Evolutionary conservation across 2,888 invertebrate genomes (phyloP).

Genomic region (Arrhopalites spinosus): DNA sequence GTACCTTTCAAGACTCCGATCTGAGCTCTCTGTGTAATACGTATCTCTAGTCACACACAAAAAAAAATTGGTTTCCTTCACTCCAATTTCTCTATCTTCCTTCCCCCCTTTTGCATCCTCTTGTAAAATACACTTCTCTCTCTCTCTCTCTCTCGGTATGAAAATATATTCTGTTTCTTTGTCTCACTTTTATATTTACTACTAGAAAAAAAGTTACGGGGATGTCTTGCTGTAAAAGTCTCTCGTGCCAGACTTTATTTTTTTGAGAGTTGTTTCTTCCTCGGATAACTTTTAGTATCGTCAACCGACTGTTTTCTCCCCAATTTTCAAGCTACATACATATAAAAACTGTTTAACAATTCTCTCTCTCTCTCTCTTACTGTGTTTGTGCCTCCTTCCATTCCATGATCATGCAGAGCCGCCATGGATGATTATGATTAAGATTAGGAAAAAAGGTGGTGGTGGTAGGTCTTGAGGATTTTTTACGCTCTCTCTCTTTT

Average conservation of each 20-base stretch:
- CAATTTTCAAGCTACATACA: slow-evolving; percentile 9
- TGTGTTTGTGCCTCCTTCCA: no score
- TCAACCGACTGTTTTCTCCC: slow-evolving; percentile 22
- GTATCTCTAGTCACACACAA: background rate
- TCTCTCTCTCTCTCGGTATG: background rate
- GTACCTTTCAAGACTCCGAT: slow-evolving; percentile 6
- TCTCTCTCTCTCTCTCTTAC: background rate
- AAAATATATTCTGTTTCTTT: background rate
- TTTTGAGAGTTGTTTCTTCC: background rate
- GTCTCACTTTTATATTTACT: slow-evolving; percentile 17
- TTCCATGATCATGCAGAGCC: no score
- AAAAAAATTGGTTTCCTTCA: background rate
- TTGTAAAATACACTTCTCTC: no score
- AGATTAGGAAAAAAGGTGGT: background rate
- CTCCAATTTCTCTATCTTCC: background rate
- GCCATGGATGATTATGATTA: background rate
- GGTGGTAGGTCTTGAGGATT: background rate
- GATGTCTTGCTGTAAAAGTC: slow-evolving; percentile 1
- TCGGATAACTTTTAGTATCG: slow-evolving; percentile 12
- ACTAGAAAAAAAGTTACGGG: no score
- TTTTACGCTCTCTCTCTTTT: background rate
- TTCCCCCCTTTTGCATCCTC: slow-evolving; percentile 20
- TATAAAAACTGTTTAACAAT: background rate
- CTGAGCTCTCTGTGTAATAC: background rate
- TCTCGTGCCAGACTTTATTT: slow-evolving; percentile 26